Conservation (phyloP, 2,888 invertebrate species). For the Cataglyphis cursor region DNA sequence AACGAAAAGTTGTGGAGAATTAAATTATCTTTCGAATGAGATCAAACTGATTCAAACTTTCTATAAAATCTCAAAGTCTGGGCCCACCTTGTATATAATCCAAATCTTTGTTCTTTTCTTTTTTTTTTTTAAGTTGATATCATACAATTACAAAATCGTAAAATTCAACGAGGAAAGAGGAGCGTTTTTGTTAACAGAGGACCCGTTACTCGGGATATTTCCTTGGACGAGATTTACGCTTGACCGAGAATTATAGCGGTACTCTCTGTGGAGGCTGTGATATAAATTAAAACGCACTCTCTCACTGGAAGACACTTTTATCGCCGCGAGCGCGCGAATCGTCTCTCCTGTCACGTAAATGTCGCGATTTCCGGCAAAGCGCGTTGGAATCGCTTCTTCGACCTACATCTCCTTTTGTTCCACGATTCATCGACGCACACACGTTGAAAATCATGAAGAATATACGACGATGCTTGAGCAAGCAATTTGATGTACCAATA, state of each 20-base stretch:
- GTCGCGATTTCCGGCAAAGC: conserved; percentile 42
- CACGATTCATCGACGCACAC: conserved; percentile 19
- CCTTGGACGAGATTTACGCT: conserved; percentile 1
- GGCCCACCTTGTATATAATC: neutral
- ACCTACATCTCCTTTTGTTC: conserved; percentile 50
- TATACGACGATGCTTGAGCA: neutral
- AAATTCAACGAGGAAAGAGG: conserved; percentile 1
- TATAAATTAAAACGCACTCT: conserved; percentile 42
- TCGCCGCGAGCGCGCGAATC: conserved; percentile 25
- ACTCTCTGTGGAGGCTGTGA: conserved; percentile 6
- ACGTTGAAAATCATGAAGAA: conserved; percentile 23
- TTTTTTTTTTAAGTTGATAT: neutral
- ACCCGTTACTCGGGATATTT: neutral
- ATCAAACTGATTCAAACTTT: too few species aligned
- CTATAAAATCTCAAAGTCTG: too few species aligned
- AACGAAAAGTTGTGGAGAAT: too few species aligned
- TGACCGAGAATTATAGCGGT: conserved; percentile 5
- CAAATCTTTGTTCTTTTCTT: neutral
- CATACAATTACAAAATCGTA: neutral
- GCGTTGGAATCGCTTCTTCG: conserved; percentile 37
- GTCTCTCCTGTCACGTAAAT: conserved; percentile 30
- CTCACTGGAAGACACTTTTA: conserved; percentile 25
- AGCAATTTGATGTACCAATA: neutral
- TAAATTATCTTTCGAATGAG: too few species aligned
- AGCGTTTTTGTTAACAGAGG: neutral